phyloP scores from a whole-genome alignment of 2,113 vertebrate species.

The Sturnira hondurensis region DNA sequence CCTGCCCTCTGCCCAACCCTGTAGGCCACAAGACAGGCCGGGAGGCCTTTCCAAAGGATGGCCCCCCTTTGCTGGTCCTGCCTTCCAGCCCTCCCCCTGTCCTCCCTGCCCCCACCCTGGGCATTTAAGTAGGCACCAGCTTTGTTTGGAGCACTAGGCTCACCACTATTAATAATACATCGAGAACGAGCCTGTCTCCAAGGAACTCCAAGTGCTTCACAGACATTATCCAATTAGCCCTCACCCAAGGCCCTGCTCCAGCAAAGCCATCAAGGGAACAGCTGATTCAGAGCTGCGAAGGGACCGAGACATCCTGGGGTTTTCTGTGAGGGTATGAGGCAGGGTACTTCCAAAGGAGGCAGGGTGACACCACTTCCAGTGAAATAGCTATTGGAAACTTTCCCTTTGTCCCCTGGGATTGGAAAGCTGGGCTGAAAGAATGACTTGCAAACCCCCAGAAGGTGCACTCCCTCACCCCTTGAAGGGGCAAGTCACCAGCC shows the following conservation, averaged over 20 bases:
- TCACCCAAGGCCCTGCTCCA: constrained; percentile 14
- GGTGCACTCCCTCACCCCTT: neutral
- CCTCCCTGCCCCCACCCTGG: neutral
- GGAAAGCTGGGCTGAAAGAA: neutral
- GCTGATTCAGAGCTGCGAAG: neutral
- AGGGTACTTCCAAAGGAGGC: neutral
- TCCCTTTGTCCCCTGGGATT: neutral
- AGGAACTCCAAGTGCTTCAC: constrained; percentile 15
- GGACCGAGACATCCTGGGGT: neutral
- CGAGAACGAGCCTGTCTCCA: neutral
- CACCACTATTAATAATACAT: constrained; percentile 55
- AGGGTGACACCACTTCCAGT: too few relatives aligned
- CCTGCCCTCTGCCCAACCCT: neutral
- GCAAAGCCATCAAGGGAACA: neutral
- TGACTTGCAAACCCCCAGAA: neutral
- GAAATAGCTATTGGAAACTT: neutral
- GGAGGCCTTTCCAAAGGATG: neutral
- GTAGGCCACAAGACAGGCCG: neutral
- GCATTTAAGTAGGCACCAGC: neutral
- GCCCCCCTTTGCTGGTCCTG: neutral
- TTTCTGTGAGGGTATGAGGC: neutral
- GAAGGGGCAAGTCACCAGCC: neutral
- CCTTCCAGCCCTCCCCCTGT: neutral
- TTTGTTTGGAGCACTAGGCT: constrained; percentile 33
- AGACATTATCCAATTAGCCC: constrained; percentile 59